Evolutionary conservation across 2,888 invertebrate genomes (phyloP).

Genomic region (Cyrtodaria siliqua): DNA sequence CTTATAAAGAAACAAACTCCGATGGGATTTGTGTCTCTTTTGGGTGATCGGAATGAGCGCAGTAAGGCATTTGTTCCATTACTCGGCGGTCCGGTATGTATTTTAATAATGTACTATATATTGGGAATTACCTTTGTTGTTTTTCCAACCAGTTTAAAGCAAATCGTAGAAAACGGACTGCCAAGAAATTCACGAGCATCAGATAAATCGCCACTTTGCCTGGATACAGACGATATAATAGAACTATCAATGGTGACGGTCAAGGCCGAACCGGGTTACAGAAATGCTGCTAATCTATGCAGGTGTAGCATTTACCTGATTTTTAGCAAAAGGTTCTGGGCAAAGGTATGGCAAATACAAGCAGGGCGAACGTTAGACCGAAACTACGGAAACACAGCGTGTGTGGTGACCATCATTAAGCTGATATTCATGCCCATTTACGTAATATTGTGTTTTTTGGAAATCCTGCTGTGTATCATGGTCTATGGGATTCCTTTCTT

Average conservation of each 20-base stretch:
- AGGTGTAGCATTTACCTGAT: constrained; percentile 42
- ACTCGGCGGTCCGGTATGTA: constrained; percentile 31
- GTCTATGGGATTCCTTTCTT: constrained; percentile 38
- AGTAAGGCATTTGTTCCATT: constrained; percentile 23
- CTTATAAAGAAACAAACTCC: constrained; percentile 26
- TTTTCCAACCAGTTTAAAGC: constrained; percentile 30
- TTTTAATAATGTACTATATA: constrained; percentile 20
- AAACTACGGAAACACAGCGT: background rate
- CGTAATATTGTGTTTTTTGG: constrained; percentile 28
- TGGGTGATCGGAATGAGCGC: constrained; percentile 18
- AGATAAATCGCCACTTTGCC: constrained; percentile 27
- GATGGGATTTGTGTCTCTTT: constrained; percentile 38
- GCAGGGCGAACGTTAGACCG: background rate
- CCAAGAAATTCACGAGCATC: background rate
- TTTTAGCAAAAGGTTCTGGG: constrained; percentile 40
- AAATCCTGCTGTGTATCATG: constrained; percentile 21
- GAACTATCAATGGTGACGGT: constrained; percentile 17
- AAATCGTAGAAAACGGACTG: constrained; percentile 35
- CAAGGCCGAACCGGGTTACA: constrained; percentile 29
- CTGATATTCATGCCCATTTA: constrained; percentile 8
- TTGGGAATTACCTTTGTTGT: constrained; percentile 32
- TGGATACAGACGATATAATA: constrained; percentile 24
- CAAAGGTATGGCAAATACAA: constrained; percentile 28
- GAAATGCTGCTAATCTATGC: constrained; percentile 20
- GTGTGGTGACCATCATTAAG: background rate